Evolutionary conservation across 1,140 invertebrate species (phyloP).

Genomic region (Drosophila takahashii): DNA sequence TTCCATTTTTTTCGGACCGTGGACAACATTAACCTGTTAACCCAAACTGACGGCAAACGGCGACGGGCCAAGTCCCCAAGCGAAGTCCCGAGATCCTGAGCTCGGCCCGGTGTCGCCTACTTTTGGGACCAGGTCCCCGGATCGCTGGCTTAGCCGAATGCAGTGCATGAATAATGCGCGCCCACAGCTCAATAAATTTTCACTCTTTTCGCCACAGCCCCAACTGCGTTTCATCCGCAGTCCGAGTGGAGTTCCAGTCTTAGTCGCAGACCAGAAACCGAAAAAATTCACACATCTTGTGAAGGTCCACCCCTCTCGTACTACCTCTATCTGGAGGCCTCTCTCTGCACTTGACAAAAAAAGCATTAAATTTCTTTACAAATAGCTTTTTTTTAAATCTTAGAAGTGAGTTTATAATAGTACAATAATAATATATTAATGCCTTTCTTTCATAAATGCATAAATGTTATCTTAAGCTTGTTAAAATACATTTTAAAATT

Average conservation of each 20-base stretch:
- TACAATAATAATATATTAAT: too few relatives aligned
- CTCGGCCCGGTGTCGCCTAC: slow-evolving; percentile 68
- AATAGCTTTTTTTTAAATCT: background rate
- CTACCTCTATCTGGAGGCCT: slow-evolving; percentile 11
- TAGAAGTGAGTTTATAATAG: too few relatives aligned
- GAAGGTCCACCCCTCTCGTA: slow-evolving; percentile 19
- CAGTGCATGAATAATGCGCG: slow-evolving; percentile 84
- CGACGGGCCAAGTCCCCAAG: slow-evolving; percentile 58
- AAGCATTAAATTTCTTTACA: too few relatives aligned
- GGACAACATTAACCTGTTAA: slow-evolving; percentile 83
- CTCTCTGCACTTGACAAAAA: slow-evolving; percentile 19
- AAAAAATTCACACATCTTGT: slow-evolving; percentile 80
- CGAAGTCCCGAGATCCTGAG: slow-evolving; percentile 37
- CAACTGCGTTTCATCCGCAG: slow-evolving; percentile 22
- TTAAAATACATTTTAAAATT: too few relatives aligned
- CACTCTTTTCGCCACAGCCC: slow-evolving; percentile 79
- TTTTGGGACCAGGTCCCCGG: slow-evolving; percentile 50
- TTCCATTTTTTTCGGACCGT: slow-evolving; percentile 36
- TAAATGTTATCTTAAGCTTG: too few relatives aligned
- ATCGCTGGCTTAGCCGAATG: slow-evolving; percentile 25
- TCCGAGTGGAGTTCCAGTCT: slow-evolving; percentile 18
- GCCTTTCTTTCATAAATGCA: too few relatives aligned
- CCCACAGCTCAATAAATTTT: slow-evolving; percentile 84
- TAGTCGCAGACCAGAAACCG: slow-evolving; percentile 36
- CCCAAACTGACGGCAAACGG: slow-evolving; percentile 75